These are phyloP conservation scores for Aegotheles bennettii DNA, from an alignment of 2,113 vertebrate species.

Conservation along the genomic window DNA sequence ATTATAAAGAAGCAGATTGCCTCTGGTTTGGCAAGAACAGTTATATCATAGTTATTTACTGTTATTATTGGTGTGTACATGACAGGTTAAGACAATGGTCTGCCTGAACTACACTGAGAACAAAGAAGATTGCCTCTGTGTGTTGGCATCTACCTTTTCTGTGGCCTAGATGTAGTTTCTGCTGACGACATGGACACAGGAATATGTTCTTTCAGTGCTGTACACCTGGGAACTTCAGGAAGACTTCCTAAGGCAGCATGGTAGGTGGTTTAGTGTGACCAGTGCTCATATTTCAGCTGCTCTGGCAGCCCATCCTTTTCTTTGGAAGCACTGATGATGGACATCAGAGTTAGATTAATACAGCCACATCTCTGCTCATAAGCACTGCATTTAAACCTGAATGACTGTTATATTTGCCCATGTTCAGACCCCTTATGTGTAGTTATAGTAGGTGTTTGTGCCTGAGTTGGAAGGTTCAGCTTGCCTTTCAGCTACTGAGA, in stretches of 20 bases:
- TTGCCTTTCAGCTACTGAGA: constrained; percentile 1
- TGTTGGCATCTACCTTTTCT: not conserved
- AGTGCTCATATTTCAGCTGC: not conserved
- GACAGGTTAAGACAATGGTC: not conserved
- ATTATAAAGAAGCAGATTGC: not conserved
- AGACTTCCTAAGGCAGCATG: not conserved
- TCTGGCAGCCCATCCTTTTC: not conserved
- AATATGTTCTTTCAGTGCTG: not conserved
- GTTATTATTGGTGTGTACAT: not conserved
- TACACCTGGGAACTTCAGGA: not conserved
- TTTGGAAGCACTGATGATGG: not conserved
- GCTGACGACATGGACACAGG: not conserved
- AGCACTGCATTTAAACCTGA: not conserved
- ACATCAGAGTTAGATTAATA: not conserved
- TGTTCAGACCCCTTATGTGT: not conserved
- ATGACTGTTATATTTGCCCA: not conserved
- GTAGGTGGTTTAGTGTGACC: not conserved
- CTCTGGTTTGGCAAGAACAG: not conserved
- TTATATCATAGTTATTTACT: not conserved
- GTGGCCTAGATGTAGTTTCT: not conserved
- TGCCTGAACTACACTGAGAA: not conserved
- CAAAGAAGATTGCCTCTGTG: not conserved
- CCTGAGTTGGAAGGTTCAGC: not conserved
- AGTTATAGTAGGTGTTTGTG: not conserved
- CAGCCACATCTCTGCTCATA: not conserved